A percentile compares a stretch with the other conserved stretches of the same genome.
These are phyloP conservation scores for Bagarius yarrelli DNA, from an alignment of 2,113 vertebrate genomes.

Conservation along the genomic window DNA sequence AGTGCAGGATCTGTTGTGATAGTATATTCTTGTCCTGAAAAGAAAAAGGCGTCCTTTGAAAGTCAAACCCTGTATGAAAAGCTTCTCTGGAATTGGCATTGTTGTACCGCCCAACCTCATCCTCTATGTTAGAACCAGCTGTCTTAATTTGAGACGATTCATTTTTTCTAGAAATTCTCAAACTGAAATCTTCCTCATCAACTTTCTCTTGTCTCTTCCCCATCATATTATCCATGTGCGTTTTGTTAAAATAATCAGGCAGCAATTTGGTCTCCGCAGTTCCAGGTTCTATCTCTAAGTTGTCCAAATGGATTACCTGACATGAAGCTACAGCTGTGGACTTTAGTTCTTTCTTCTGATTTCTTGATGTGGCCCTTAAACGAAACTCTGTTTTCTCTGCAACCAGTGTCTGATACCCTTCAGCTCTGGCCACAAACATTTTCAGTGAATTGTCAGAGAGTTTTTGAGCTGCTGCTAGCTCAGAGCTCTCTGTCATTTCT, in stretches of 20 bases:
- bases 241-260: slow-evolving; percentile 92
- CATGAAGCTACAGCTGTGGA: slow-evolving; percentile 86
- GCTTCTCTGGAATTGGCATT: slow-evolving; percentile 82
- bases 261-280: slow-evolving; percentile 98
- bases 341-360: slow-evolving; percentile 74
- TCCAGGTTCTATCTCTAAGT: slow-evolving; percentile 96
- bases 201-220: slow-evolving; percentile 82
- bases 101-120: slow-evolving; percentile 79
- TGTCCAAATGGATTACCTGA: slow-evolving; percentile 88
- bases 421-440: slow-evolving; percentile 82
- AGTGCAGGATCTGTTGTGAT: slow-evolving; percentile 76
- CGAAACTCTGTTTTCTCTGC: slow-evolving; percentile 86
- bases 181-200: slow-evolving; percentile 73
- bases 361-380: slow-evolving; percentile 63
- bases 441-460: slow-evolving; percentile 85
- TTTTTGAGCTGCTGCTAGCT: slow-evolving; percentile 89
- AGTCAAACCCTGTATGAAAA: slow-evolving; percentile 84
- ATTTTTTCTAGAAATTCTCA: slow-evolving; percentile 65
- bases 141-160: slow-evolving; percentile 75
- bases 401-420: slow-evolving; percentile 80
- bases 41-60: slow-evolving; percentile 81
- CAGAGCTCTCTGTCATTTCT: slow-evolving; percentile 98
- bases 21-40: slow-evolving; percentile 85
- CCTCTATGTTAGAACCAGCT: slow-evolving; percentile 73
- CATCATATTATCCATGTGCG: slow-evolving; percentile 86